Evolutionary conservation across 2,888 invertebrate genomes (phyloP).

Genomic region (Hirtodrosophila trivittata): DNA sequence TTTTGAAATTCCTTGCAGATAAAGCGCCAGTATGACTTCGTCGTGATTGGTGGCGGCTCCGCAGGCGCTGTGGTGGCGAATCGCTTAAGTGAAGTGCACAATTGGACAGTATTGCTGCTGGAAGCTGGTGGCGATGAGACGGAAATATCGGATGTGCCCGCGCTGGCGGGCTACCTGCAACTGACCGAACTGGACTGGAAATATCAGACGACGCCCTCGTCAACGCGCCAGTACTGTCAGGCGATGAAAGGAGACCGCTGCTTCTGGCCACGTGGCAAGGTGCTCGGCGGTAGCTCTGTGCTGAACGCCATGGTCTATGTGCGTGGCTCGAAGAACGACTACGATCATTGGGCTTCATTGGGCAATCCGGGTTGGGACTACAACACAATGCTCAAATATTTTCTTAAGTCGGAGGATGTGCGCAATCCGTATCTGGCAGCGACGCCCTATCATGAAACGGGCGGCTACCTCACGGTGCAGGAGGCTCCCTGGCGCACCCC

Average conservation of each 20-base stretch:
- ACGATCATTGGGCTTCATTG: conserved; percentile 92
- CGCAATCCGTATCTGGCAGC: conserved; percentile 91
- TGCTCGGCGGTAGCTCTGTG: conserved; percentile 93
- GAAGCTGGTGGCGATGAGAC: conserved; percentile 96
- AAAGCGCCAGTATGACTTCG: conserved; percentile 92
- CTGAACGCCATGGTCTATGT: conserved; percentile 97
- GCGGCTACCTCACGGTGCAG: conserved; percentile 93
- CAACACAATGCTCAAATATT: conserved; percentile 91
- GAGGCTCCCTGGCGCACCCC: conserved; percentile 94
- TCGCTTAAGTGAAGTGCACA: conserved; percentile 90
- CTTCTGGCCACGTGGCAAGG: conserved; percentile 96
- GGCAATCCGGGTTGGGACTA: conserved; percentile 96
- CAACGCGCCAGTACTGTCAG: conserved; percentile 91
- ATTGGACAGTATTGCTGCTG: conserved; percentile 92
- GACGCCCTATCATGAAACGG: conserved; percentile 90
- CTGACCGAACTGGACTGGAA: conserved; percentile 96
- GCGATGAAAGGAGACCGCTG: conserved; percentile 94
- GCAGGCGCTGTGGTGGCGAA: conserved; percentile 95
- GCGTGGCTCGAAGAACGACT: conserved; percentile 93
- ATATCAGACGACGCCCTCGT: conserved; percentile 92
- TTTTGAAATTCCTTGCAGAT: conserved; percentile 85
- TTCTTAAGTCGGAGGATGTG: conserved; percentile 94
- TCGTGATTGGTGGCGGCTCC: conserved; percentile 94
- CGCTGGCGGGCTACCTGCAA: conserved; percentile 92
- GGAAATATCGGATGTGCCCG: conserved; percentile 94